These are phyloP conservation scores for Hylaea fasciaria DNA, from an alignment of 2,888 invertebrate species.

Conservation along the genomic window DNA sequence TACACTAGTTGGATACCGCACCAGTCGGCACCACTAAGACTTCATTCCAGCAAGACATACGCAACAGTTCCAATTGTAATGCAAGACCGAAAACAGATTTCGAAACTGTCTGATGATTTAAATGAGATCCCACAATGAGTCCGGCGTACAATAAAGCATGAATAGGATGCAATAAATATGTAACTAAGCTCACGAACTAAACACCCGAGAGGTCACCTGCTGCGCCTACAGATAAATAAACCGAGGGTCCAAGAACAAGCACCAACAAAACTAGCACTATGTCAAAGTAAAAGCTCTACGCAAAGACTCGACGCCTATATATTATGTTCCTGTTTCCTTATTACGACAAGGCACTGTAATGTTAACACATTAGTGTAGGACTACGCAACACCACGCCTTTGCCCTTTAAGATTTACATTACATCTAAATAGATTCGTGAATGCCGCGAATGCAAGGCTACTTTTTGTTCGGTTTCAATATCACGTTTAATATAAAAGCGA, in stretches of 20 bases:
- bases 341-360: conserved; percentile 33
- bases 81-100: conserved; percentile 36
- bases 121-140: conserved; percentile 46
- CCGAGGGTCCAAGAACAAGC: conserved; percentile 43
- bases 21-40: too few species aligned
- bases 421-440: conserved; percentile 71
- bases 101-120: conserved; percentile 51
- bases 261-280: conserved; percentile 8
- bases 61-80: conserved; percentile 27
- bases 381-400: conserved; percentile 73
- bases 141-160: conserved; percentile 41
- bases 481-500: conserved; percentile 36
- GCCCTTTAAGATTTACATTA: conserved; percentile 77
- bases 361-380: conserved; percentile 18
- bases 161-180: conserved; percentile 69
- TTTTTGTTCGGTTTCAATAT: conserved; percentile 49
- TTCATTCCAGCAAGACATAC: too few species aligned
- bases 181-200: conserved; percentile 68
- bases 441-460: conserved; percentile 57
- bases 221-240: conserved; percentile 78
- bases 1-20: too few species aligned
- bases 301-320: not conserved
- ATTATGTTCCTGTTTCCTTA: conserved; percentile 14
- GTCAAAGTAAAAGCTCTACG: conserved; percentile 14
- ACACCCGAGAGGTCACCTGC: conserved; percentile 79